These are phyloP conservation scores for Dione juno DNA, from an alignment of 2,888 invertebrate species.

Conservation along the genomic window DNA sequence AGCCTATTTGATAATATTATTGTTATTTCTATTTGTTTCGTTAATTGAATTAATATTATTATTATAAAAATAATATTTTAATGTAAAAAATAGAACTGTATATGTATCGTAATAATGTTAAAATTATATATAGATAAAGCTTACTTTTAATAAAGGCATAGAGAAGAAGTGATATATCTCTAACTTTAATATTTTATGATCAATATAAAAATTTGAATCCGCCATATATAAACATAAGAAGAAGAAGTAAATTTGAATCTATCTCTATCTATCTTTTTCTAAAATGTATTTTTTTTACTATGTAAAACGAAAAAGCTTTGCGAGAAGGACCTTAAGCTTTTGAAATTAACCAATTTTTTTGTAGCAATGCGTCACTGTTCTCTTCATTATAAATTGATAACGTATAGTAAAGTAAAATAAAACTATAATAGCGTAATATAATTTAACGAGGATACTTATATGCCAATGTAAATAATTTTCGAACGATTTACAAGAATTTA, in stretches of 20 bases:
- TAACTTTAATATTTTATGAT: too few species aligned
- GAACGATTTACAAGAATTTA: slow-evolving; percentile 24
- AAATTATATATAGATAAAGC: background rate
- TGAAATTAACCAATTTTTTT: too few species aligned
- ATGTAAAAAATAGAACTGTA: too few species aligned
- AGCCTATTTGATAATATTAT: background rate
- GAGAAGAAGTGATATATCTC: background rate
- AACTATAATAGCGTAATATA: slow-evolving; percentile 4
- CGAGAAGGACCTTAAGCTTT: too few species aligned
- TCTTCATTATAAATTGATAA: background rate
- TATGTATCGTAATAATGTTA: background rate
- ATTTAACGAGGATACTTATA: slow-evolving; percentile 9
- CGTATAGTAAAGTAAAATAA: background rate
- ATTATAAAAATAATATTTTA: background rate
- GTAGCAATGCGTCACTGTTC: background rate
- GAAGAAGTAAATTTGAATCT: too few species aligned
- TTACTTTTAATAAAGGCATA: background rate
- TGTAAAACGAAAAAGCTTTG: too few species aligned
- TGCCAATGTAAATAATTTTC: slow-evolving; percentile 29
- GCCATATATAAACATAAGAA: too few species aligned
- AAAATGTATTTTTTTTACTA: too few species aligned
- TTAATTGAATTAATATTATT: background rate
- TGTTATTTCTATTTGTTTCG: background rate
- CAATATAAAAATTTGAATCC: too few species aligned
- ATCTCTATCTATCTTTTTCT: too few species aligned